Evolutionary conservation across 2,797 vertebrate species (phyloP).

Genomic region (Poeciliopsis turneri): DNA sequence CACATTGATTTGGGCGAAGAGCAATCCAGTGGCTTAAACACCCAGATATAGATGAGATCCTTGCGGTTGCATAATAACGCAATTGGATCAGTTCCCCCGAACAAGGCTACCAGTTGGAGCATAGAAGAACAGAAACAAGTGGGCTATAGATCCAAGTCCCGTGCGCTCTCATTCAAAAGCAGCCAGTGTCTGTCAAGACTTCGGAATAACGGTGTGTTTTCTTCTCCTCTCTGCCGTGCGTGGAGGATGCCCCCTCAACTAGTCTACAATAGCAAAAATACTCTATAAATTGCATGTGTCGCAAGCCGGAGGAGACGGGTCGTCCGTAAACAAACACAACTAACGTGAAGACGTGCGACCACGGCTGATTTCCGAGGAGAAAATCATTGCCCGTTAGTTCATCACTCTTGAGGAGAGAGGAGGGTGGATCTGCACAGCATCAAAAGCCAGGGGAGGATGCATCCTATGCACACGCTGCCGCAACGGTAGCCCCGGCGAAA

Average conservation of each 20-base stretch:
- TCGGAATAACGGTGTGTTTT: conserved; percentile 80
- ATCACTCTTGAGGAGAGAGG: conserved; percentile 87
- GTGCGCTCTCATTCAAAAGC: conserved; percentile 87
- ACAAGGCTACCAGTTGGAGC: conserved; percentile 93
- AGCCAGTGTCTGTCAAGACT: conserved; percentile 87
- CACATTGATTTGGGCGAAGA: conserved; percentile 99
- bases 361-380: conserved; percentile 87
- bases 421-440: conserved; percentile 97
- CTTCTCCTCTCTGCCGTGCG: conserved; percentile 86
- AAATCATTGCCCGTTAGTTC: conserved; percentile 92
- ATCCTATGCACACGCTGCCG: conserved; percentile 91
- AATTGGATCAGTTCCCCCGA: conserved; percentile 96
- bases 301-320: conserved; percentile 85
- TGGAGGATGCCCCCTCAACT: conserved; percentile 87
- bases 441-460: conserved; percentile 92
- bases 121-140: conserved; percentile 87
- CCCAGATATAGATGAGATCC: conserved; percentile 98
- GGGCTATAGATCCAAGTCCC: conserved; percentile 88
- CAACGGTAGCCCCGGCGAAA: conserved; percentile 87
- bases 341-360: conserved; percentile 87
- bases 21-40: conserved; percentile 99
- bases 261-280: conserved; percentile 82
- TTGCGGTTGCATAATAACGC: conserved; percentile 99
- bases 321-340: conserved; percentile 88
- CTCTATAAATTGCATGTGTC: conserved; percentile 91